Evolutionary conservation across 2,113 vertebrate genomes (phyloP).

Genomic region (Alectura lathami): DNA sequence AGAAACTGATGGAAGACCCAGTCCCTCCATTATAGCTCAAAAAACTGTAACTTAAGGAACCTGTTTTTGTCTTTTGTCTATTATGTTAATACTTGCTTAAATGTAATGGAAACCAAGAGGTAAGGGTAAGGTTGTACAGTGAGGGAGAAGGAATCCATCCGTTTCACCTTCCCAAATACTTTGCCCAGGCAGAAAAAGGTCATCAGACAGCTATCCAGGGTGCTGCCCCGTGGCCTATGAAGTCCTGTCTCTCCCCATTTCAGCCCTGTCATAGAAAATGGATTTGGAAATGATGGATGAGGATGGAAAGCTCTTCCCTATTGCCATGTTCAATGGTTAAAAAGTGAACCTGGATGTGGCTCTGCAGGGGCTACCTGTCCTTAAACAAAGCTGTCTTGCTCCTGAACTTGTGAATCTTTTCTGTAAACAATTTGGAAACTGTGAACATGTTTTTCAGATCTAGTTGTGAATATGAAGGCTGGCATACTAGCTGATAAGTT

Average conservation of each 20-base stretch:
- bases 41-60: not conserved
- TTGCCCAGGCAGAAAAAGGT: not conserved
- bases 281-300: not conserved
- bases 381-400: not conserved
- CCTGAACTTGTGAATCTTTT: not conserved
- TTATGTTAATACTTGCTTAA: not conserved
- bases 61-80: rapidly evolving
- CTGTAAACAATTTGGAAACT: not conserved
- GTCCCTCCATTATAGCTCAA: not conserved
- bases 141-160: not conserved
- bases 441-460: rapidly evolving
- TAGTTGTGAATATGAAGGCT: not conserved
- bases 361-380: not conserved
- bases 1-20: not conserved
- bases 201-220: not conserved
- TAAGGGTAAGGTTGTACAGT: not conserved
- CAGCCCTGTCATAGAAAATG: not conserved
- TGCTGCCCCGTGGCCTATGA: not conserved
- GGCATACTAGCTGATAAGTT: not conserved
- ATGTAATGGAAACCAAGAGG: not conserved
- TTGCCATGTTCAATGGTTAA: rapidly evolving
- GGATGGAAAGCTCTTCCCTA: not conserved
- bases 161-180: not conserved
- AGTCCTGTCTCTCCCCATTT: not conserved
- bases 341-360: not conserved